These are phyloP conservation scores for Phacellophora camtschatica DNA, from an alignment of 30 jellyfish, hydroid and myxozoan species.

Conservation along the genomic window DNA sequence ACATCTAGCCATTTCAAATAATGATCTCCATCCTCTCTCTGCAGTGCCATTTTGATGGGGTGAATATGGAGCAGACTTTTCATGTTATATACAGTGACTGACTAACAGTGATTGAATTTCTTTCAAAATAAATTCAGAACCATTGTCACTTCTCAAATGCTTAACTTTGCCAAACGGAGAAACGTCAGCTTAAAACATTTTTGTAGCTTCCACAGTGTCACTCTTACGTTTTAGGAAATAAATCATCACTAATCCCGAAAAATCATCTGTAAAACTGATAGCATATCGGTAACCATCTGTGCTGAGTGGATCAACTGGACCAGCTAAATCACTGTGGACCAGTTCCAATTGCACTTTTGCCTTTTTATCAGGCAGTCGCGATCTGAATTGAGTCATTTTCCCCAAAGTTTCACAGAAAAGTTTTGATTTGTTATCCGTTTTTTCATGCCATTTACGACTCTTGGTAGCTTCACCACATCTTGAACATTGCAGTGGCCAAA, in stretches of 20 bases:
- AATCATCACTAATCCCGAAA: slow-evolving; percentile 11
- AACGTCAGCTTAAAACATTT: slow-evolving; percentile 47
- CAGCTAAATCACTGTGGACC: slow-evolving; percentile 39
- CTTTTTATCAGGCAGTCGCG: slow-evolving; percentile 3
- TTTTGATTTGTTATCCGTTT: neutral
- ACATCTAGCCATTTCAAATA: slow-evolving; percentile 81
- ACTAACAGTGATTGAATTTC: slow-evolving; percentile 13
- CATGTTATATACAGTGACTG: slow-evolving; percentile 41
- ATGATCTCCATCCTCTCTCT: slow-evolving; percentile 72
- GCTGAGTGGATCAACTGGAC: slow-evolving; percentile 40
- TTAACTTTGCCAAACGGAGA: slow-evolving; percentile 72
- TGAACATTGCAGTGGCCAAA: slow-evolving; percentile 23
- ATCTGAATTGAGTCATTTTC: neutral
- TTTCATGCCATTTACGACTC: slow-evolving; percentile 12
- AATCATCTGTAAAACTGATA: slow-evolving; percentile 32
- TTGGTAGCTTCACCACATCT: neutral
- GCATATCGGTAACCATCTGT: slow-evolving; percentile 40
- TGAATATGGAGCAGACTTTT: slow-evolving; percentile 53
- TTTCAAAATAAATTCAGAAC: slow-evolving; percentile 45
- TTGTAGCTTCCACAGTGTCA: slow-evolving; percentile 38
- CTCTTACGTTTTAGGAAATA: slow-evolving; percentile 24
- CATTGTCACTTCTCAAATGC: slow-evolving; percentile 33
- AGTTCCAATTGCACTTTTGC: slow-evolving; percentile 29
- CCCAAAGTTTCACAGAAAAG: slow-evolving; percentile 2
- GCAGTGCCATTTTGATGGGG: slow-evolving; percentile 92